Base-by-base conservation (phyloP, 1,140 invertebrate species). In the Notospermus geniculatus region DNA sequence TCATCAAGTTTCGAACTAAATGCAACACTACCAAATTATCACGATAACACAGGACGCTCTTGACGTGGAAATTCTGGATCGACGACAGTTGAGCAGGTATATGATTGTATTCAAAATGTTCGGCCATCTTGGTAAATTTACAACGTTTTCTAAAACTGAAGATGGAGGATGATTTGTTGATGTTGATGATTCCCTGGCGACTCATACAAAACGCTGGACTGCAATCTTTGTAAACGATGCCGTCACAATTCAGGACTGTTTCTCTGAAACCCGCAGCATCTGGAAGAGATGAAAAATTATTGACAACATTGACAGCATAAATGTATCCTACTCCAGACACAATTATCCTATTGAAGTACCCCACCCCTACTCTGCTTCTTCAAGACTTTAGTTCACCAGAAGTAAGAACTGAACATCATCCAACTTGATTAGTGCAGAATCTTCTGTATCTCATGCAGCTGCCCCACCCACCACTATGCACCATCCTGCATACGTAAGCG, bases 101-200 rank as follows among this genome's bases (percentile, higher is more conserved):
- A 69, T 79, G 76, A 65, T 80, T 80, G 69, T 80, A 80, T 50
- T 80, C 79, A 71, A 80, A 80, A 68, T 80, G 79, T 67, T 80
- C 77, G 5, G 77, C 77, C 77, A 80, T 80, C 57, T 79, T 80
- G 29, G 76, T 79, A 65, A 80, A 80, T 60, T 79, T 79, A 58
- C 72, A 73, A 53, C 73, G 70, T 27, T 73, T 64, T 30, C 77
- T 60, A 61, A 79, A 80, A 53, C 76, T 74, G 67, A 80, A 80
- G 60, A 79, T 65, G 9, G 73, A 72, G 15, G 67, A 65, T 5
- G 71, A 68, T 64, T 77, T 78, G 64, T 76, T 76, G 56, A 79
- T 73, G 56, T 79, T 79, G 52, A 80, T 77, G 60, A 79, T 75
- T 2, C 76, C 77, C 54, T 80, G 77, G 9, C 76, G 67, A 58